Percentiles rank a stretch among this genome's conserved stretches.
phyloP scores from a whole-genome alignment of 2,797 vertebrate species.

The Hoplostethus atlanticus region DNA sequence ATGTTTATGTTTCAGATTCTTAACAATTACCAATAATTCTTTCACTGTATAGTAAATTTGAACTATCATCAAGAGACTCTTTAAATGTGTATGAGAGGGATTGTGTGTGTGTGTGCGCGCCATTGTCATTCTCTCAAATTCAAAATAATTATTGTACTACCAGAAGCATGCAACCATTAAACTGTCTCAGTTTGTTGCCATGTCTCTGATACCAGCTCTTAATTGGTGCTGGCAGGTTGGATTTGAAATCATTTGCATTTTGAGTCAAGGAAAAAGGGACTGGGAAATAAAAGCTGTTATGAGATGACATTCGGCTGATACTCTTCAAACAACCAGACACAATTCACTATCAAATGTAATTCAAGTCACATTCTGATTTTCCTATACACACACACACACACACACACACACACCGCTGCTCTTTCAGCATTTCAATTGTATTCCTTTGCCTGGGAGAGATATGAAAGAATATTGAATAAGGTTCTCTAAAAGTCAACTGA shows the following conservation, averaged over 20 bases:
- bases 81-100: not conserved
- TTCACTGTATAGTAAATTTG: not conserved
- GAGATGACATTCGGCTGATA: conserved; percentile 36
- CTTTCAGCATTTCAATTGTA: not conserved
- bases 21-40: not conserved
- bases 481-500: not conserved
- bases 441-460: not conserved
- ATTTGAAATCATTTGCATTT: conserved; percentile 61
- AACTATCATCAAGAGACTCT: not conserved
- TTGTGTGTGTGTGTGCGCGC: not conserved
- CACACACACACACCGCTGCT: not conserved
- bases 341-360: conserved; percentile 25
- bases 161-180: conserved; percentile 33
- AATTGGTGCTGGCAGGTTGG: conserved; percentile 55
- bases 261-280: conserved; percentile 33
- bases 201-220: conserved; percentile 44
- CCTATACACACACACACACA: not conserved
- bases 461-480: not conserved
- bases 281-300: conserved; percentile 31
- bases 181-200: conserved; percentile 51
- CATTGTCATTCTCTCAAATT: conserved; percentile 1
- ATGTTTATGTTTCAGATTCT: not conserved
- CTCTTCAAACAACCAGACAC: conserved; percentile 5
- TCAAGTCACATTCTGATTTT: conserved; percentile 7
- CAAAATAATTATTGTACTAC: conserved; percentile 38